Conservation (phyloP, 2,113 vertebrate genomes). For the Platycercus adscitus region DNA sequence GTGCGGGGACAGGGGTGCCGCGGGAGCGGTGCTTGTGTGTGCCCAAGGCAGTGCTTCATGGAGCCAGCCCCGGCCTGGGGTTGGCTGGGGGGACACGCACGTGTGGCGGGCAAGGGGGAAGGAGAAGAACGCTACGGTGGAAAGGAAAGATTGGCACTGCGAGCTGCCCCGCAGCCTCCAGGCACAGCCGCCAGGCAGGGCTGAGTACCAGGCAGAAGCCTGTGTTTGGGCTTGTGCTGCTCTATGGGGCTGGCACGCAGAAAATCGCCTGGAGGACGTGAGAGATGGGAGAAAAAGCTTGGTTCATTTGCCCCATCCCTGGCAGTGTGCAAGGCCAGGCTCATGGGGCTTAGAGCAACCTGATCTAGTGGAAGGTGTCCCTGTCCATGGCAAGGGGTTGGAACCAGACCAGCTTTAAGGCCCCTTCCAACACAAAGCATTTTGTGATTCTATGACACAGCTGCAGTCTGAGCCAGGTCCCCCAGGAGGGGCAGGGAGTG, state of each 20-base stretch:
- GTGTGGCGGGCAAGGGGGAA: rapidly evolving
- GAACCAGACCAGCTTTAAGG: background rate
- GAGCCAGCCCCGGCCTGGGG: background rate
- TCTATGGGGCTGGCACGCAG: too few species aligned
- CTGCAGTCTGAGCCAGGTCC: too few species aligned
- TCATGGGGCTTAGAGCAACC: background rate
- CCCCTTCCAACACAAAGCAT: background rate
- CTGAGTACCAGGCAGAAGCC: background rate
- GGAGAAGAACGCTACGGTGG: rapidly evolving
- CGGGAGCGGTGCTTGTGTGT: too few species aligned
- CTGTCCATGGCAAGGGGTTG: background rate
- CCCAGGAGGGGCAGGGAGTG: background rate
- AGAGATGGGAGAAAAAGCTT: background rate
- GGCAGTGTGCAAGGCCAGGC: background rate
- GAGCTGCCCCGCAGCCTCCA: too few species aligned
- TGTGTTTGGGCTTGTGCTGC: background rate
- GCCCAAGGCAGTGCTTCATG: rapidly evolving
- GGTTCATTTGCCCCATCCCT: background rate
- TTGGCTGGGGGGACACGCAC: rapidly evolving
- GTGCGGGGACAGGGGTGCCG: rapidly evolving
- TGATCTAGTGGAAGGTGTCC: background rate
- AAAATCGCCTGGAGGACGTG: background rate
- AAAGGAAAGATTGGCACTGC: too few species aligned
- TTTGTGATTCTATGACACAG: background rate
- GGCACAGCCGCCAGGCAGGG: rapidly evolving